phyloP scores from a whole-genome alignment of 2,797 vertebrate genomes.

The Mareca penelope region DNA sequence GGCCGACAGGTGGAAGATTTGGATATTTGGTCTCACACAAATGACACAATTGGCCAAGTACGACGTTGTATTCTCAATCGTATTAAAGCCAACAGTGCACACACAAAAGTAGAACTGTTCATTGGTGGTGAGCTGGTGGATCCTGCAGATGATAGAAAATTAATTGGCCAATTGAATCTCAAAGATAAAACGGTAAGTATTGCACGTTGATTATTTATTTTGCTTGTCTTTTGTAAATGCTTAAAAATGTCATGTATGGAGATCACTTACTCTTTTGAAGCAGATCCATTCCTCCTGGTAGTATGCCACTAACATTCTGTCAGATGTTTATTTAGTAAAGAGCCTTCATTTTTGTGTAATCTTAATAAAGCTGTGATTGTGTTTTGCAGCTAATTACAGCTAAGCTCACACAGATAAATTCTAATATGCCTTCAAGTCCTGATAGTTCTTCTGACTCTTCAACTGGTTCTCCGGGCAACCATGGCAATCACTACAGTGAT shows the following conservation, averaged over 20 bases:
- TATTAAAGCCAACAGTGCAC: constrained; percentile 97
- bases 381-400: constrained; percentile 94
- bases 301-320: neutral
- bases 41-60: constrained; percentile 97
- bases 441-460: constrained; percentile 99
- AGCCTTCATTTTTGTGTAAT: neutral
- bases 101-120: constrained; percentile 98
- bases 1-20: constrained; percentile 97
- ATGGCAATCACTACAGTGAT: constrained; percentile 98
- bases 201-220: neutral
- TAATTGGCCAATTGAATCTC: constrained; percentile 97
- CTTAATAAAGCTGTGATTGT: neutral
- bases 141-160: constrained; percentile 95
- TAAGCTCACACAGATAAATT: constrained; percentile 98
- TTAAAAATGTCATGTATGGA: neutral
- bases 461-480: constrained; percentile 98
- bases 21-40: constrained; percentile 99
- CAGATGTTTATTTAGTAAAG: neutral
- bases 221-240: neutral
- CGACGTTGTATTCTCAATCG: constrained; percentile 95
- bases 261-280: neutral
- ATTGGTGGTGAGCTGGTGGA: constrained; percentile 97
- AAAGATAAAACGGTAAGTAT: constrained; percentile 96
- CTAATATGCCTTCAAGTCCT: constrained; percentile 99
- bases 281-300: neutral